Conservation (phyloP, 2,113 vertebrate genomes). For the Callospermophilus lateralis region DNA sequence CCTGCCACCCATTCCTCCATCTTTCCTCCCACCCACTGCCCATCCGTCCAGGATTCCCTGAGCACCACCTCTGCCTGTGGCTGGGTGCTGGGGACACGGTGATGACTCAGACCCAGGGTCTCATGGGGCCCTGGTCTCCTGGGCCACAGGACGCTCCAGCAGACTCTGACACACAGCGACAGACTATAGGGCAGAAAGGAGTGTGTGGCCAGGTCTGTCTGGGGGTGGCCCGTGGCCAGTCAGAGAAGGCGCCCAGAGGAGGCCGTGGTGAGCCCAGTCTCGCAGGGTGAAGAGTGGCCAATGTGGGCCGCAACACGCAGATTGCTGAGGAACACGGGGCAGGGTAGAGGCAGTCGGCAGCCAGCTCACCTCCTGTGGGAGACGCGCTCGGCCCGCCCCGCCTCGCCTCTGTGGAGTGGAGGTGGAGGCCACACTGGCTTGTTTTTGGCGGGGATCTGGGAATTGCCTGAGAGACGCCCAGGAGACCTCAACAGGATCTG, state of each 20-base stretch:
- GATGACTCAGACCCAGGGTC: not conserved
- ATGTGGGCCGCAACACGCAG: not conserved
- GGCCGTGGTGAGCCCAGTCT: not conserved
- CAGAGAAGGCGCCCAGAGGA: not conserved
- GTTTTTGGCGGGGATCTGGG: not conserved
- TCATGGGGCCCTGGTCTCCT: not conserved
- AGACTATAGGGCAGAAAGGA: not conserved
- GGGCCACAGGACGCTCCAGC: not conserved
- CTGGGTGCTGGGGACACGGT: not conserved
- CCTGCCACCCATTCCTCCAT: not conserved
- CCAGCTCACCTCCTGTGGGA: not conserved
- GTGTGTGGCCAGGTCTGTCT: not conserved
- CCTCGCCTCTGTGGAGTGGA: not conserved
- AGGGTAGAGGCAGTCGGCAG: rapidly evolving
- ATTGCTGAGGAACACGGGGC: not conserved
- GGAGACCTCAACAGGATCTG: not conserved
- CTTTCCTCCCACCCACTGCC: not conserved
- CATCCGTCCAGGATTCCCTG: not conserved
- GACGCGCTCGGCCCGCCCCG: not conserved
- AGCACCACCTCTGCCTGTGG: not conserved
- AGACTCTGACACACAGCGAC: not conserved
- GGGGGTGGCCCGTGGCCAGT: not conserved
- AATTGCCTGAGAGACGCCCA: not conserved
- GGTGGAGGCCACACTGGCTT: too few species aligned
- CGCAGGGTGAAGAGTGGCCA: not conserved